A percentile compares a stretch with the other conserved stretches of the same genome.
Evolutionary conservation across 2,888 invertebrate genomes (phyloP).

Genomic region (Cephalotes varians): DNA sequence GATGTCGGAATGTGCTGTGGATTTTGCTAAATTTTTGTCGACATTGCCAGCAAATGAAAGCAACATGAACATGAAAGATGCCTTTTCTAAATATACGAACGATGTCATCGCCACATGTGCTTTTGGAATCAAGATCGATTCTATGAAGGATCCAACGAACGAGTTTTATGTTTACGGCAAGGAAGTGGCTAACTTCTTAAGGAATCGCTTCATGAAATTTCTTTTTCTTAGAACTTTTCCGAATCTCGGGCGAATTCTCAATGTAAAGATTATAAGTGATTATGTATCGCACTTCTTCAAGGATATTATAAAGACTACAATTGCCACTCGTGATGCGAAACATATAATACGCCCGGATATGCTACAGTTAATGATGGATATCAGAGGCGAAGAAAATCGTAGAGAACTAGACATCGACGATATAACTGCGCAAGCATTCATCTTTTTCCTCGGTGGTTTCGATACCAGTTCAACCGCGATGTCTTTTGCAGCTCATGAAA

Average conservation of each 20-base stretch:
- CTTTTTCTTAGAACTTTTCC: slow-evolving; percentile 56
- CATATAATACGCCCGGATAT: slow-evolving; percentile 86
- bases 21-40: slow-evolving; percentile 72
- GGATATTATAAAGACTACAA: slow-evolving; percentile 57
- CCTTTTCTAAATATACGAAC: slow-evolving; percentile 71
- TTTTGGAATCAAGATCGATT: slow-evolving; percentile 73
- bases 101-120: slow-evolving; percentile 76
- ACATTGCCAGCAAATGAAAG: slow-evolving; percentile 32
- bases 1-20: slow-evolving; percentile 81
- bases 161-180: slow-evolving; percentile 74
- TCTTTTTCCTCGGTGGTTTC: slow-evolving; percentile 80
- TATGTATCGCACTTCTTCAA: slow-evolving; percentile 60
- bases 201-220: slow-evolving; percentile 35
- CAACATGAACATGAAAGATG: slow-evolving; percentile 76
- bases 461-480: slow-evolving; percentile 76
- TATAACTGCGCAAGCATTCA: slow-evolving; percentile 85
- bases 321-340: slow-evolving; percentile 63
- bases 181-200: slow-evolving; percentile 12
- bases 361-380: slow-evolving; percentile 87
- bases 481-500: slow-evolving; percentile 72
- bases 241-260: slow-evolving; percentile 13
- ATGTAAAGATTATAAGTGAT: slow-evolving; percentile 50
- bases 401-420: slow-evolving; percentile 78
- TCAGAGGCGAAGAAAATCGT: slow-evolving; percentile 58
- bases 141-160: slow-evolving; percentile 73